Conservation (phyloP, 2,797 vertebrate species). For the Crenichthys baileyi region DNA sequence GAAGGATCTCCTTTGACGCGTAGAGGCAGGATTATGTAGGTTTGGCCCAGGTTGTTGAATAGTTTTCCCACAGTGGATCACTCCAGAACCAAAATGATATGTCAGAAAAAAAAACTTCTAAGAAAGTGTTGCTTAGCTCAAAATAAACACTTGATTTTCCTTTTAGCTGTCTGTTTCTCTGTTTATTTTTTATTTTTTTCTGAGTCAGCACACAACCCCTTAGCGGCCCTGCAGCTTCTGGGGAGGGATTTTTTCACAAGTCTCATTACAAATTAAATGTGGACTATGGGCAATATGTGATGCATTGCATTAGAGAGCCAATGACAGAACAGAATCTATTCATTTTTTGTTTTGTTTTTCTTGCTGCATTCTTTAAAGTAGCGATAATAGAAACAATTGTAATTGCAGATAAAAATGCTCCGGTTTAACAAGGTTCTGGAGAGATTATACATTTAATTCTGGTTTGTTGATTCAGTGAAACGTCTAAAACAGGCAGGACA, state of each 20-base stretch:
- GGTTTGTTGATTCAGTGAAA: not conserved
- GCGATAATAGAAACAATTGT: too few relatives aligned
- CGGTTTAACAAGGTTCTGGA: too few relatives aligned
- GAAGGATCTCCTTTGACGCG: too few relatives aligned
- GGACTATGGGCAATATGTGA: not conserved
- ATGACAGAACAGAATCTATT: not conserved
- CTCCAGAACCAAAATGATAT: not conserved
- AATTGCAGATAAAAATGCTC: too few relatives aligned
- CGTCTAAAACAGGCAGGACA: not conserved
- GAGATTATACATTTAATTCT: not conserved
- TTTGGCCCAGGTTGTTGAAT: not conserved
- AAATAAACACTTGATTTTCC: not conserved
- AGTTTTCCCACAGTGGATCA: not conserved
- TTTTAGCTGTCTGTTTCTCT: not conserved
- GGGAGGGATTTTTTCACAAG: not conserved
- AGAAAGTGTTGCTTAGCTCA: too few relatives aligned
- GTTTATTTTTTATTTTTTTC: not conserved
- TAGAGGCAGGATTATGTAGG: not conserved
- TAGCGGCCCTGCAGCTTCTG: not conserved
- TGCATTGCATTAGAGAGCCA: not conserved
- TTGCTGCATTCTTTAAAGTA: not conserved
- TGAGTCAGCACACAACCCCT: not conserved
- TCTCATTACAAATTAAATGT: not conserved
- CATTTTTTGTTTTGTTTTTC: not conserved
- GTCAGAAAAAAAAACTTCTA: too few relatives aligned